These are phyloP conservation scores for Cirrhinus mrigala DNA, from an alignment of 2,797 vertebrate genomes.

Conservation along the genomic window DNA sequence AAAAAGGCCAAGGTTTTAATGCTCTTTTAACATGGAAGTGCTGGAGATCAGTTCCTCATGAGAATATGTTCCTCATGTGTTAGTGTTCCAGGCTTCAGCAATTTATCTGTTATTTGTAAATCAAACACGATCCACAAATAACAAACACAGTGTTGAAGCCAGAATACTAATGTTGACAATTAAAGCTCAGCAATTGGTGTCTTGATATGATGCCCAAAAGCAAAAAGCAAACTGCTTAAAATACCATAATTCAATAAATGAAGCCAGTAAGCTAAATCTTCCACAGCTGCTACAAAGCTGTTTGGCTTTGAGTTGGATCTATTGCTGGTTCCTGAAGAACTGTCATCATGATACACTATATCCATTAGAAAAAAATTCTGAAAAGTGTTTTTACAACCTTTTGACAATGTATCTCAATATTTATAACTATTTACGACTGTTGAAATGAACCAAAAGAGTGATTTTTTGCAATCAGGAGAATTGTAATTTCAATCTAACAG, in stretches of 20 bases:
- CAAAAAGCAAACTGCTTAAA: conserved; percentile 18
- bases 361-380: neutral
- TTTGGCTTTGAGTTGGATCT: neutral
- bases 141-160: neutral
- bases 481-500: neutral
- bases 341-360: neutral
- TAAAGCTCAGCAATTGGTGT: conserved; percentile 14
- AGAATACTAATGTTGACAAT: conserved; percentile 11
- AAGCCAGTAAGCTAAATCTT: conserved; percentile 11
- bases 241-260: conserved; percentile 27
- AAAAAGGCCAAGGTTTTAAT: conserved; percentile 18
- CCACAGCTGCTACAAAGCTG: conserved; percentile 18
- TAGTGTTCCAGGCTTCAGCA: neutral
- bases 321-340: neutral
- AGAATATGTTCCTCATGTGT: neutral
- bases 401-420: neutral
- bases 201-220: conserved; percentile 11
- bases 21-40: conserved; percentile 12
- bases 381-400: neutral
- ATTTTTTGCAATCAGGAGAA: neutral
- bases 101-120: conserved; percentile 13
- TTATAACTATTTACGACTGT: neutral
- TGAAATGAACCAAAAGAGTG: neutral
- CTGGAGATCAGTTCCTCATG: conserved; percentile 12
- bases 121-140: neutral